A percentile compares a stretch with the other conserved stretches of the same genome.
These are phyloP conservation scores for Drosophila arizonae DNA, from an alignment of 1,140 invertebrate genomes.

Conservation along the genomic window DNA sequence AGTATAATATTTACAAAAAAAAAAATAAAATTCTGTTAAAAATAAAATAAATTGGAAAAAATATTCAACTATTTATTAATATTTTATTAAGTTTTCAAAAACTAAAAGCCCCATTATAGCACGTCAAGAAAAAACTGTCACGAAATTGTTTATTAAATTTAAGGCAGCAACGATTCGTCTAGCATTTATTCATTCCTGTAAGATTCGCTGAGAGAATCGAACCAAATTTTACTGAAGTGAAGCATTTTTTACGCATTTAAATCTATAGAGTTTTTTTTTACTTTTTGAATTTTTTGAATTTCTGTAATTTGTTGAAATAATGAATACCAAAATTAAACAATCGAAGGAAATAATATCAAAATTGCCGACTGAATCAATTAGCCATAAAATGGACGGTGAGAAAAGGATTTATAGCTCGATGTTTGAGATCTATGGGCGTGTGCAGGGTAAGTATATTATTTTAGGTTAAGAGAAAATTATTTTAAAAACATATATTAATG, in stretches of 20 bases:
- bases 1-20: too few relatives aligned
- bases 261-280: not conserved
- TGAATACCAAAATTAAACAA: constrained; percentile 58
- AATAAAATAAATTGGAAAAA: too few relatives aligned
- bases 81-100: too few relatives aligned
- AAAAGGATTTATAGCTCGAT: constrained; percentile 41
- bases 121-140: too few relatives aligned
- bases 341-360: constrained; percentile 3
- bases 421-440: constrained; percentile 56
- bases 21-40: too few relatives aligned
- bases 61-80: too few relatives aligned
- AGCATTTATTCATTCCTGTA: not conserved
- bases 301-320: not conserved
- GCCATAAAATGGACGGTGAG: not conserved
- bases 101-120: too few relatives aligned
- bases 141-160: too few relatives aligned
- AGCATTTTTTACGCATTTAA: not conserved
- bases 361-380: not conserved
- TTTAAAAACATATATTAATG: not conserved
- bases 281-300: too few relatives aligned
- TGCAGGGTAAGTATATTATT: constrained; percentile 47
- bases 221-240: not conserved
- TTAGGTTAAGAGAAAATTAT: too few relatives aligned
- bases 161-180: too few relatives aligned
- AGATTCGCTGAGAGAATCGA: not conserved